Evolutionary conservation across 2,888 invertebrate species (phyloP).

Genomic region (Cataglyphis livida): DNA sequence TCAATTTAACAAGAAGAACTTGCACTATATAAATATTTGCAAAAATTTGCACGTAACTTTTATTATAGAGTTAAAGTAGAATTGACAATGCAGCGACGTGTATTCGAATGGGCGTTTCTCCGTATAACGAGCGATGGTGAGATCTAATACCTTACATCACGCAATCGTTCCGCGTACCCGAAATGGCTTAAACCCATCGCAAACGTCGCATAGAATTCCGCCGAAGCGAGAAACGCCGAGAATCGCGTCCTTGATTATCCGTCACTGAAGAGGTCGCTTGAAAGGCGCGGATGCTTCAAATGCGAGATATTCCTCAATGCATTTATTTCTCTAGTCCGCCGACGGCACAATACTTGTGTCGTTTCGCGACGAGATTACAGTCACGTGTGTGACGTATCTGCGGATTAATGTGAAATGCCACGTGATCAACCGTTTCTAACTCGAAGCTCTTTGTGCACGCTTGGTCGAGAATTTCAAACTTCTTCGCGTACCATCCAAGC

Average conservation of each 20-base stretch:
- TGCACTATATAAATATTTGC: not conserved
- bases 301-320: slow-evolving; percentile 40
- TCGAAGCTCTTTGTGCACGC: slow-evolving; percentile 57
- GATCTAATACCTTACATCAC: slow-evolving; percentile 35
- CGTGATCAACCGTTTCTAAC: slow-evolving; percentile 54
- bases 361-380: slow-evolving; percentile 55
- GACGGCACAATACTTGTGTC: slow-evolving; percentile 46
- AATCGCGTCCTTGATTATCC: slow-evolving; percentile 45
- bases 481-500: slow-evolving; percentile 44
- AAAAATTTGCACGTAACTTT: slow-evolving; percentile 30
- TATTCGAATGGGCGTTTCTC: slow-evolving; percentile 29
- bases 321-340: slow-evolving; percentile 45
- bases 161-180: slow-evolving; percentile 33
- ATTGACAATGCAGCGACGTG: slow-evolving; percentile 9
- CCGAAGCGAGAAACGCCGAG: slow-evolving; percentile 43
- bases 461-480: slow-evolving; percentile 60
- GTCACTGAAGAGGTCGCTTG: slow-evolving; percentile 41
- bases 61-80: slow-evolving; percentile 5
- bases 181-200: slow-evolving; percentile 14
- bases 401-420: slow-evolving; percentile 63
- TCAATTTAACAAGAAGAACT: too few relatives aligned
- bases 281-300: slow-evolving; percentile 47
- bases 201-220: slow-evolving; percentile 37
- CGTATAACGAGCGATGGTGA: slow-evolving; percentile 35
- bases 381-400: slow-evolving; percentile 53